Base-by-base conservation (phyloP, 2,888 invertebrate genomes). In the Ctenicera cuprea region DNA sequence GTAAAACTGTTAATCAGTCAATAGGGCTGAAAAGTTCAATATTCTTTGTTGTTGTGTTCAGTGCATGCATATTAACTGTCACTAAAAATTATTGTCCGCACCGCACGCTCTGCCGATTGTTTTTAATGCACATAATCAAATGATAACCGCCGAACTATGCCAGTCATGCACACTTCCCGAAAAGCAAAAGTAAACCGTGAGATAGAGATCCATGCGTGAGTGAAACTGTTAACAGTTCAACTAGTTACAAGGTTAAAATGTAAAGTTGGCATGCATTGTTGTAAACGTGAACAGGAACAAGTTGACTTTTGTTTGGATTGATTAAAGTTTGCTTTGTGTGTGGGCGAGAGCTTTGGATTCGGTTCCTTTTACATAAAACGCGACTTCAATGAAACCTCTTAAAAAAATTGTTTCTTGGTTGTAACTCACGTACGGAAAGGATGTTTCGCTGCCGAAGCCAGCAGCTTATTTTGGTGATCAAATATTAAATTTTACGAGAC, bases 401-500 rank as follows among this genome's bases (percentile, higher is more conserved):
- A 45, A 45, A 18, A 45, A 18, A 45, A 14, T 45, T 45, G 45
- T 9, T 45, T 14, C 45, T 45, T 14, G 5, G 45, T 9, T 45
- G 45, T 14, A 45, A 33, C 33, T 33, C 33, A 33, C 33, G 52
- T 52, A 26, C 20, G 52, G 30, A 26, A 7, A 22, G 7, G 12
- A 52, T 52, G 20, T 52, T 52, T 52, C 3, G 14, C 16, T 22
- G 52, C 52, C 30, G 52, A 22, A 30, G 8, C 12, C 26, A 14
- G 48, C 16, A 14, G 22, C 14, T 37, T 43, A 37, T 37, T 20
- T 67, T n/a, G 14, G 43, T 57, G 41, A 14, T 57, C 37, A 66
- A 66, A 67, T 67, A 67, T 67, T 67, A 67, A 67, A 67, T 67
- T 67, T 67, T 67, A 67, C 67, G 67, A 67, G 41, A 43, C 30